These are phyloP conservation scores for Hyperoodon ampullatus DNA, from an alignment of 2,113 vertebrate species.

Conservation along the genomic window DNA sequence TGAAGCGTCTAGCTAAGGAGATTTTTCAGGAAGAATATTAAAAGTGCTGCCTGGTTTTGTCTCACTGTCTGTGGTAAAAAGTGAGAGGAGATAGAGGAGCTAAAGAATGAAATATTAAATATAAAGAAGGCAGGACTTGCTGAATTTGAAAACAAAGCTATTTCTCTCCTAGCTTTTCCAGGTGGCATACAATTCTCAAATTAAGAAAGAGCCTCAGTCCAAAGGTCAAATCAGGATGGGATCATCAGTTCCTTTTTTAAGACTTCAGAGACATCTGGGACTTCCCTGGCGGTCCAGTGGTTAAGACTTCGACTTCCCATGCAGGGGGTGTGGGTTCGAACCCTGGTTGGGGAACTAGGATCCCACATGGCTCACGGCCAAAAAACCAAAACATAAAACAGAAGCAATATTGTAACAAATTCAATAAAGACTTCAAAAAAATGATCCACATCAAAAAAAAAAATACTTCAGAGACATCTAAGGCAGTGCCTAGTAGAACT, in stretches of 20 bases:
- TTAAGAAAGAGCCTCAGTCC: background rate
- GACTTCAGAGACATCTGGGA: background rate
- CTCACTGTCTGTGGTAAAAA: background rate
- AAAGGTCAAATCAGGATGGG: background rate
- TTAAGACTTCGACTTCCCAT: too few relatives aligned
- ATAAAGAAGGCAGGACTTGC: background rate
- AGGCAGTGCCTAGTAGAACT: too few relatives aligned
- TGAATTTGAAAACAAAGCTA: background rate
- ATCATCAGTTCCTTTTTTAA: background rate
- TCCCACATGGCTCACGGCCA: too few relatives aligned
- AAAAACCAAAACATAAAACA: too few relatives aligned
- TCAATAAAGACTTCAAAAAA: too few relatives aligned
- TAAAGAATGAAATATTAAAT: background rate
- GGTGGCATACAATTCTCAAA: background rate
- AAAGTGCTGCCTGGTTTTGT: background rate
- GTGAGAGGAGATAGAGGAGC: background rate
- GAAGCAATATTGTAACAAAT: too few relatives aligned
- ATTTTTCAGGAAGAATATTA: background rate
- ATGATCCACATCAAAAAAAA: background rate
- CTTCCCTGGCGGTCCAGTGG: too few relatives aligned
- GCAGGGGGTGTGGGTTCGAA: too few relatives aligned
- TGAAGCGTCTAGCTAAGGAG: background rate
- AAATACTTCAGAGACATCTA: too few relatives aligned
- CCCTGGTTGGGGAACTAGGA: too few relatives aligned
- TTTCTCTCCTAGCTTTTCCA: background rate